Base-by-base conservation (phyloP, 2,797 vertebrate genomes). In the Pitangus sulphuratus region DNA sequence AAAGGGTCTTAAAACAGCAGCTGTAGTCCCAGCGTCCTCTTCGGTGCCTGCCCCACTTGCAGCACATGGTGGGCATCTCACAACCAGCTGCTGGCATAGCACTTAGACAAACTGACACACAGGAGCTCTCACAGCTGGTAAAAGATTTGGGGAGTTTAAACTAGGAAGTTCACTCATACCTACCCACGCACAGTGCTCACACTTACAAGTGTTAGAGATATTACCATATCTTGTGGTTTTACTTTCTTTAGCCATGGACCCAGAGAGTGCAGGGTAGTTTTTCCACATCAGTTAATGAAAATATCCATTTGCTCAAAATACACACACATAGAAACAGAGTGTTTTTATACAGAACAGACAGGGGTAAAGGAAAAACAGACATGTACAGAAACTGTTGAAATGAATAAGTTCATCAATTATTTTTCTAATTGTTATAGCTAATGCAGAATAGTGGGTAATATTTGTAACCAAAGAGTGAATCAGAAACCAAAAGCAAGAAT, bases 61-160 rank as follows among this genome's bases (percentile, higher is more conserved):
- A 53, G 26, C 75, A 37, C 30, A 28, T 0, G 0, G 22, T 12
- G 21, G 1, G 1, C 2, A 2, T 65, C 62, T 61, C 8, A 2
- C 62, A 65, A 13, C 15, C 1, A 1, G 37, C 51, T 42, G 64
- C 54, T 79, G 0, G 0, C 4, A 3, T 18, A 62, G 76, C 19
- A 9, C 47, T 91, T 62, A 37, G 75, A 57, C 3, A 3, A 64
- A 31, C 13, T 19, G 35, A 65, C 39, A 44, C 30, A 48, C 9
- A 31, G 28, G 11, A 47, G 6, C 6, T 72, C 44, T 68, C 10
- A 7, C 30, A 77, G n/a, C 40, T 68, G 42, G 57, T 35, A 76
- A 87, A 94, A 1, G 1, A 35, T 57, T 51, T 62, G 40, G 35
- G n/a, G 51, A 51, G 15, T 85, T 94, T 47, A 84, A 83, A 56